A percentile compares a stretch with the other conserved stretches of the same genome.
Evolutionary conservation across 2,888 invertebrate genomes (phyloP).

Genomic region (Polia nebulosa): DNA sequence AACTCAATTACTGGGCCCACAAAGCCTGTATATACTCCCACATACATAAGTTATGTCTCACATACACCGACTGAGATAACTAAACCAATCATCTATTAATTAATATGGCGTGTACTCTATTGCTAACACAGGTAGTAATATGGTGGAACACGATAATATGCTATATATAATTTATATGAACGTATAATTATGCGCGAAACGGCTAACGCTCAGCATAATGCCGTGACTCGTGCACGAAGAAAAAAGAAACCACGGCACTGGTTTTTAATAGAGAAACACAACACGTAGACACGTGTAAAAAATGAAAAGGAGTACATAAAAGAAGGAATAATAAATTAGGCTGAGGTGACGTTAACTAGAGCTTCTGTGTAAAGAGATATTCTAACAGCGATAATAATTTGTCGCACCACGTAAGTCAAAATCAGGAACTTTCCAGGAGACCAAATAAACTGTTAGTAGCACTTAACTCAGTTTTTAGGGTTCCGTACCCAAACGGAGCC

Average conservation of each 20-base stretch:
- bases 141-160: conserved; percentile 48
- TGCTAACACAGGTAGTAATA: conserved; percentile 56
- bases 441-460: too few relatives aligned
- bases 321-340: neutral
- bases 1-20: conserved; percentile 51
- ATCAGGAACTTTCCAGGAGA: too few relatives aligned
- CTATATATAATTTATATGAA: conserved; percentile 16
- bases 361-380: too few relatives aligned
- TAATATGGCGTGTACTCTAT: conserved; percentile 71
- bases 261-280: conserved; percentile 8
- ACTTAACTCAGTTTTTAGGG: too few relatives aligned
- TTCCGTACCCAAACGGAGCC: too few relatives aligned
- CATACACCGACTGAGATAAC: conserved; percentile 68
- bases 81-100: conserved; percentile 80
- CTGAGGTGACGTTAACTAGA: too few relatives aligned
- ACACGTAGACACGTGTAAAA: neutral
- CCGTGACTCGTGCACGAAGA: too few relatives aligned
- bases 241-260: too few relatives aligned
- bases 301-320: neutral
- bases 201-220: too few relatives aligned
- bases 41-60: conserved; percentile 51
- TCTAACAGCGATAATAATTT: too few relatives aligned
- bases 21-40: conserved; percentile 32
- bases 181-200: conserved; percentile 11
- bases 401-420: too few relatives aligned